Evolutionary conservation across 2,888 invertebrate genomes (phyloP).

Genomic region (Dicyrtomina minuta): DNA sequence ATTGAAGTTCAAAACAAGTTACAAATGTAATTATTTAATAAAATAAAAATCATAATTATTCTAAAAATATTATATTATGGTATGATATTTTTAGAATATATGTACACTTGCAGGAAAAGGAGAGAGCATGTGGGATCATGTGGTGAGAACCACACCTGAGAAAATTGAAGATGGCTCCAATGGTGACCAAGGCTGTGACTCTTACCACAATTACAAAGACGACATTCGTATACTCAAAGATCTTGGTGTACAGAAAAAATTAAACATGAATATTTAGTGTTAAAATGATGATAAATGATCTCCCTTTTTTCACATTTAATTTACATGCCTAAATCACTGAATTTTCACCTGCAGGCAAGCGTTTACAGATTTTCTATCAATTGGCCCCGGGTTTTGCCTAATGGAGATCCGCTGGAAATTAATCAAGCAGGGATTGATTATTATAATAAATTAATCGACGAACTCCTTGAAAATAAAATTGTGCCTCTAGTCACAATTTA

Average conservation of each 20-base stretch:
- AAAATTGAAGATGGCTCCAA: constrained; percentile 55
- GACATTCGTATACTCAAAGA: constrained; percentile 58
- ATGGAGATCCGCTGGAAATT: constrained; percentile 56
- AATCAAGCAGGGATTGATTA: constrained; percentile 72
- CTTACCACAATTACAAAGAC: constrained; percentile 58
- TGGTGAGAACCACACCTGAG: constrained; percentile 54
- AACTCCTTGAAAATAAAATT: constrained; percentile 64
- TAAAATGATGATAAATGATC: no score
- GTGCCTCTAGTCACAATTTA: constrained; percentile 58
- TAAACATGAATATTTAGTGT: no score
- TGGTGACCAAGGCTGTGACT: constrained; percentile 58
- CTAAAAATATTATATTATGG: not conserved
- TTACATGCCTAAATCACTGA: no score
- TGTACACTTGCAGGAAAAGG: constrained; percentile 56
- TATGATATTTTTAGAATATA: not conserved
- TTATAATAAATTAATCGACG: constrained; percentile 74
- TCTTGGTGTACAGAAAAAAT: constrained; percentile 55
- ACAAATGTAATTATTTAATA: no score
- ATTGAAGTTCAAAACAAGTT: no score
- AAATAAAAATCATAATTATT: no score
- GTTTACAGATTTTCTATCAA: constrained; percentile 57
- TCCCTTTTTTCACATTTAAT: no score
- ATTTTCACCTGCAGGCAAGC: constrained; percentile 39
- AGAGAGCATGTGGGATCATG: constrained; percentile 57
- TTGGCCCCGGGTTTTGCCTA: constrained; percentile 59